These are phyloP conservation scores for Macquaria ambigua DNA, from an alignment of 2,113 vertebrate genomes.

Conservation along the genomic window DNA sequence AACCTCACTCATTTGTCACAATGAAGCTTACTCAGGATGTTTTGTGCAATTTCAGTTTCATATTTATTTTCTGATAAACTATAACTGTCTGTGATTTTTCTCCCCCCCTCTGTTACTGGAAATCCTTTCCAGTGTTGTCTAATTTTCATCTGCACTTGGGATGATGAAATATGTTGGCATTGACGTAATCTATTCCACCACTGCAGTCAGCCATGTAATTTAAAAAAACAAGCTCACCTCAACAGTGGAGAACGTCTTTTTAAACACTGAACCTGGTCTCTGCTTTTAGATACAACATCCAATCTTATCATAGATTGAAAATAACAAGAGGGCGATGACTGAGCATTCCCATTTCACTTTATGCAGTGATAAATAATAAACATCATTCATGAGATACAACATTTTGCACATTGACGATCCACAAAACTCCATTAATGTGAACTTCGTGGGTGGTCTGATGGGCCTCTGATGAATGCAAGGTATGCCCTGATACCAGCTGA, in stretches of 20 bases:
- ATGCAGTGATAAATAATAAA: conserved; percentile 35
- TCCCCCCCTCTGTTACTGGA: not conserved
- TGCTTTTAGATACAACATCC: not conserved
- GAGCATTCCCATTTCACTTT: conserved; percentile 22
- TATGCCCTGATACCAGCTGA: conserved; percentile 58
- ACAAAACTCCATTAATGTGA: conserved; percentile 18
- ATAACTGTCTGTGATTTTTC: not conserved
- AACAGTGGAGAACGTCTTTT: not conserved
- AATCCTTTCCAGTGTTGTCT: not conserved
- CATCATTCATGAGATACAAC: conserved; percentile 2
- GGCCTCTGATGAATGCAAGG: conserved; percentile 55
- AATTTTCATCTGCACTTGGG: not conserved
- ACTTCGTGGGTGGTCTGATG: conserved; percentile 55
- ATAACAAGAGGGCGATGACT: conserved; percentile 28
- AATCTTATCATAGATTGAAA: conserved; percentile 18
- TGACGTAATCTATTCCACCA: not conserved
- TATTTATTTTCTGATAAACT: not conserved
- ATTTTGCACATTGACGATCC: not conserved
- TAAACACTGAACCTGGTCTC: not conserved
- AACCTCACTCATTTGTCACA: not conserved
- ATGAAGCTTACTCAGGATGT: not conserved
- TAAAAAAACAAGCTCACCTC: not conserved
- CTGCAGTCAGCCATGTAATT: not conserved
- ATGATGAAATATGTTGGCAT: not conserved
- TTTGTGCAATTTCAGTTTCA: not conserved